Conservation (phyloP, 2,888 invertebrate genomes). For the Agrenia bidenticulata region DNA sequence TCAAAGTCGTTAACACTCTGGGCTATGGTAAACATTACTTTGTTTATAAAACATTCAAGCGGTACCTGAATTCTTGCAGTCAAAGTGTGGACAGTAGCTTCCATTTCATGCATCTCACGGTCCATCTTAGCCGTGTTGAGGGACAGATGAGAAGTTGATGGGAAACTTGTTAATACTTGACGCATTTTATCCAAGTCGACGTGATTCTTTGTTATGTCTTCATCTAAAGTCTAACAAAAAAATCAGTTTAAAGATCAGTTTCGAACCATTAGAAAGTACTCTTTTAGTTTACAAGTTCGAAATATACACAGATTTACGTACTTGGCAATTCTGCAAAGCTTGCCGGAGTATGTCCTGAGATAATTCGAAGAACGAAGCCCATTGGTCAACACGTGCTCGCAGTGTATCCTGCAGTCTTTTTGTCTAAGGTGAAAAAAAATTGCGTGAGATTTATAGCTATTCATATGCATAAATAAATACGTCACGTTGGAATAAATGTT, state of each 20-base stretch:
- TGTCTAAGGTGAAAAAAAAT: conserved; percentile 30
- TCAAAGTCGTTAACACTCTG: no score
- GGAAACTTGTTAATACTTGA: conserved; percentile 45
- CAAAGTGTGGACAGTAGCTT: conserved; percentile 50
- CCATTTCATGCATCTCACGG: conserved; percentile 50
- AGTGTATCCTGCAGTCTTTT: conserved; percentile 50
- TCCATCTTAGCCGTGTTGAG: conserved; percentile 49
- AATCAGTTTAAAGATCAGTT: background rate
- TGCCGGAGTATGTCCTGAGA: conserved; percentile 69
- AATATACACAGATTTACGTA: no score
- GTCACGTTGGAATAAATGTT: background rate
- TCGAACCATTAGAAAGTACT: background rate
- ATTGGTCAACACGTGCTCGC: conserved; percentile 50
- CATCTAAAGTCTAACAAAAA: conserved; percentile 48
- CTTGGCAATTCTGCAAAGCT: conserved; percentile 72
- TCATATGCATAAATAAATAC: background rate
- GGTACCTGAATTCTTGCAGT: conserved; percentile 50
- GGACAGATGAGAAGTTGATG: conserved; percentile 47
- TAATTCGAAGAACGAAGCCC: conserved; percentile 52
- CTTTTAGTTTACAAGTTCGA: no score
- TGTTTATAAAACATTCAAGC: no score
- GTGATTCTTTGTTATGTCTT: conserved; percentile 48
- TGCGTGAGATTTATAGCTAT: background rate
- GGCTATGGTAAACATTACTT: no score
- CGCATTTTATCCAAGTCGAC: conserved; percentile 50